These are phyloP conservation scores for Zaprionus taronus DNA, from an alignment of 1,140 invertebrate species.

Conservation along the genomic window DNA sequence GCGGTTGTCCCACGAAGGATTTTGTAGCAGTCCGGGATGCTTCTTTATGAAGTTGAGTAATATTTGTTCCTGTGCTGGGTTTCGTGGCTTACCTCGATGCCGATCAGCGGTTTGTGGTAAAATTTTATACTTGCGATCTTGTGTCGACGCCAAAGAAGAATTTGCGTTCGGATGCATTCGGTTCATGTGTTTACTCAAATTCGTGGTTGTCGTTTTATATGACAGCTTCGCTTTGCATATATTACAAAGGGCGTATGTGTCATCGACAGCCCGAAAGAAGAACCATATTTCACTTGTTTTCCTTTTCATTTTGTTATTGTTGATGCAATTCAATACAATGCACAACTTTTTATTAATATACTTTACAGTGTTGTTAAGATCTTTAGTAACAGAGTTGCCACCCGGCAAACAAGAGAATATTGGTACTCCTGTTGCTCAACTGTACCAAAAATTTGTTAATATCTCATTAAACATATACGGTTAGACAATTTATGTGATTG, in stretches of 20 bases:
- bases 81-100: conserved; percentile 62
- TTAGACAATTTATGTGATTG: neutral
- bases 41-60: conserved; percentile 68
- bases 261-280: conserved; percentile 67
- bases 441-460: neutral
- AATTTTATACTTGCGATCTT: conserved; percentile 55
- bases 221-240: conserved; percentile 72
- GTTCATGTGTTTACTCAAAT: conserved; percentile 73
- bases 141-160: conserved; percentile 20
- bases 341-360: conserved; percentile 32
- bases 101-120: conserved; percentile 38
- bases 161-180: conserved; percentile 66
- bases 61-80: conserved; percentile 57
- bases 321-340: conserved; percentile 31
- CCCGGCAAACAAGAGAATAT: neutral
- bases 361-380: conserved; percentile 24
- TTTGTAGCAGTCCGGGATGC: conserved; percentile 60
- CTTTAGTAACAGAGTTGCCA: neutral
- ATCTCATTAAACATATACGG: neutral
- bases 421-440: neutral
- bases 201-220: conserved; percentile 71
- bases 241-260: conserved; percentile 67
- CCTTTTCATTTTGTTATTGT: conserved; percentile 58
- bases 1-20: conserved; percentile 66
- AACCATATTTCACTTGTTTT: conserved; percentile 73